phyloP scores from a whole-genome alignment of 1,140 invertebrate species.

The Panagrolaimus sp. region DNA sequence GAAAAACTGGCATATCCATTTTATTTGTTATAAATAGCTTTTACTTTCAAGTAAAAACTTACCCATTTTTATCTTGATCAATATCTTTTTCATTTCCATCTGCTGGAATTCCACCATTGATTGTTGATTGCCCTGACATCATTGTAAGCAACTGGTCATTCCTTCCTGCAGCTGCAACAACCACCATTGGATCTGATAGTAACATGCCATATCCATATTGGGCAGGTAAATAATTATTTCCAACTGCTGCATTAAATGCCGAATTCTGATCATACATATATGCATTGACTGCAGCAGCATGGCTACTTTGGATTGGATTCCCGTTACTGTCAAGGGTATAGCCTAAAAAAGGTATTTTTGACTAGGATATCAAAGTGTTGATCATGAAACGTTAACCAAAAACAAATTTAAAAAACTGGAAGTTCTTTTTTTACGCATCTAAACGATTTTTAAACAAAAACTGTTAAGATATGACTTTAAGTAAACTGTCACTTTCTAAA shows the following conservation, averaged over 20 bases:
- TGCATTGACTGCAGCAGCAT: not conserved
- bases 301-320: not conserved
- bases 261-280: constrained; percentile 10
- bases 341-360: not conserved
- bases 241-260: constrained; percentile 2
- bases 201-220: constrained; percentile 7
- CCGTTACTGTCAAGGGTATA: not conserved
- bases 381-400: no score
- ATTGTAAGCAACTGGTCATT: not conserved
- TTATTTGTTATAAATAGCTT: no score
- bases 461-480: no score
- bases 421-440: no score
- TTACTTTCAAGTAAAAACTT: no score
- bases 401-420: no score
- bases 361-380: not conserved
- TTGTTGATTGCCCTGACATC: not conserved
- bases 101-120: not conserved
- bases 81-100: not conserved
- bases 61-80: not conserved
- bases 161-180: not conserved
- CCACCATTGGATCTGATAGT: not conserved
- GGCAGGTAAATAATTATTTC: constrained; percentile 2
- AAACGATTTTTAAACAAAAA: no score
- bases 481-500: no score
- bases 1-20: no score